A percentile compares a stretch with the other conserved stretches of the same genome.
Evolutionary conservation across 2,113 vertebrate genomes (phyloP).

Genomic region (Sorex araneus): DNA sequence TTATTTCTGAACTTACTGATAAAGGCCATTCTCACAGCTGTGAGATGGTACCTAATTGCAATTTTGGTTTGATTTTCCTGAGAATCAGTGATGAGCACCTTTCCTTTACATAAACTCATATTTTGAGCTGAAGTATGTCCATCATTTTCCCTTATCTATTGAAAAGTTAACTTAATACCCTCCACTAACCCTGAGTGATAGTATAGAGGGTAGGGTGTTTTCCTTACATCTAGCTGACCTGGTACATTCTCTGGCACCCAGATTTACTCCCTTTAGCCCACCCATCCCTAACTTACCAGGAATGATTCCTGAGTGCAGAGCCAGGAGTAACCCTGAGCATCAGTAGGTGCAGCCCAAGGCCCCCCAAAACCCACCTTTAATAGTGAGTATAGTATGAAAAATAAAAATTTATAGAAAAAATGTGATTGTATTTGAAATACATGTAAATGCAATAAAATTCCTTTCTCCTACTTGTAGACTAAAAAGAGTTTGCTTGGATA

Average conservation of each 20-base stretch:
- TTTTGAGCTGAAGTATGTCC: neutral
- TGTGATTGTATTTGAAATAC: neutral
- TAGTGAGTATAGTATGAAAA: conserved; percentile 4
- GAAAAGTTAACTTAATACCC: neutral
- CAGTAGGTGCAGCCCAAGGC: too few relatives aligned
- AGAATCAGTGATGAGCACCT: neutral
- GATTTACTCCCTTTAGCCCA: too few relatives aligned
- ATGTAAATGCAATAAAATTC: neutral
- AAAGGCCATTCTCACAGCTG: too few relatives aligned
- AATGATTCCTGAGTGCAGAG: too few relatives aligned
- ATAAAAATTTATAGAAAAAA: neutral
- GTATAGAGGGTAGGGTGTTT: too few relatives aligned
- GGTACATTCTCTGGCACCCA: too few relatives aligned
- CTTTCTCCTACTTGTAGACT: neutral
- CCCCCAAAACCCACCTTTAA: neutral
- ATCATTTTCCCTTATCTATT: neutral
- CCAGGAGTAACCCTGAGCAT: too few relatives aligned
- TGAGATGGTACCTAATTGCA: too few relatives aligned
- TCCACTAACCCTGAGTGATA: neutral
- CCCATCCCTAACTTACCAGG: too few relatives aligned
- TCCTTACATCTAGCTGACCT: too few relatives aligned
- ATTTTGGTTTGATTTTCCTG: too few relatives aligned
- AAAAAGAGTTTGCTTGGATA: conserved; percentile 51
- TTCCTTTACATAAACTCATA: neutral
- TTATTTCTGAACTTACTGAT: too few relatives aligned